Evolutionary conservation across 1,140 invertebrate genomes (phyloP), one percentile per base, ranked within the genome.

Genomic region (Caenorhabditis latens): DNA sequence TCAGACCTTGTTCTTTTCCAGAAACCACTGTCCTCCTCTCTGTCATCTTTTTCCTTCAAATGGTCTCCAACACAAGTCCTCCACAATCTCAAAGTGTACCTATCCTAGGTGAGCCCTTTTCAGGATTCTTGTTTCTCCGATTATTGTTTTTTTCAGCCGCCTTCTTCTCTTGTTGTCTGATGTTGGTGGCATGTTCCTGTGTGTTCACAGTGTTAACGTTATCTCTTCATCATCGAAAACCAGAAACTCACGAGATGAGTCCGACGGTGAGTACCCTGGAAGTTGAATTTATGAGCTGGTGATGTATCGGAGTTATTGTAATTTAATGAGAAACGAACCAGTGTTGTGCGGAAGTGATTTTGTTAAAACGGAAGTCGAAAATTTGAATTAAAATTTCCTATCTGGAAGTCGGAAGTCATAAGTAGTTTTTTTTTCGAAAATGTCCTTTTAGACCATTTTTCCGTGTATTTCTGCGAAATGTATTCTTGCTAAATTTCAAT

Each of bases 21-120:
- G 87, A 88, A 43, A 88, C 87, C 7, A 88, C 87, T 1, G 67
- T 88, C 55, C 53, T 88, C 4, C 71, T 88, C n/a, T 88, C 87
- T 3, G 87, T 88, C 9, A 88, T 88, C 21, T 88, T 88, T 83
- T 88, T 88, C 42, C 87, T 88, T 8, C 87, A 88, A 85, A 88
- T 88, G 83, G 87, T 88, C 16, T 75, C 83, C 2, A 82, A 67
- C 43, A 83, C 86, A 40, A 88, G 84, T 83, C 87, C 87, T 46
- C 87, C 87, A 9, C 87, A 88, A 61, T 88, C 87, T 19, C 48
- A 88, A 57, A 63, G 50, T 61, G 83, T 88, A 46, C 87, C 87
- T 13, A 88, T 88, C 50, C 46, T 88, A n/a, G 79, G 86, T 87
- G 32, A 83, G 13, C 55, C 7, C n/a, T 53, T n/a, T 32, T 14